phyloP scores from a whole-genome alignment of 1,140 invertebrate species.

The Pectinophora gossypiella region DNA sequence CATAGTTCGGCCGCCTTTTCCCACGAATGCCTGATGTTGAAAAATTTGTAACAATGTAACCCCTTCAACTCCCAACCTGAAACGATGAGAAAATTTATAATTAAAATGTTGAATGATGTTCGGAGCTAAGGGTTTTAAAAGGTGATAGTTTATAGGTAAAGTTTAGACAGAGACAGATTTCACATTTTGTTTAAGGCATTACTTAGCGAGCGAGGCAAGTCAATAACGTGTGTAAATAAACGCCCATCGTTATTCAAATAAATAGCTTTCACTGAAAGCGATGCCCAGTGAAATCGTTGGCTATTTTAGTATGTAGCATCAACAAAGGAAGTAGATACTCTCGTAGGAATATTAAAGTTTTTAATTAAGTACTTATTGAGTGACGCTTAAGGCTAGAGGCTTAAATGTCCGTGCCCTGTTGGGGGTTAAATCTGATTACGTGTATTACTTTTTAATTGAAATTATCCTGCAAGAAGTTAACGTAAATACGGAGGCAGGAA shows the following conservation, averaged over 20 bases:
- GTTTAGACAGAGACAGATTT: too few relatives aligned
- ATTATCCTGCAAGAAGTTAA: too few relatives aligned
- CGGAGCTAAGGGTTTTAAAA: background rate
- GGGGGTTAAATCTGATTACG: too few relatives aligned
- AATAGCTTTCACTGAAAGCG: background rate
- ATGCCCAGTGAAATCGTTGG: background rate
- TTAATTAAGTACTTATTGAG: too few relatives aligned
- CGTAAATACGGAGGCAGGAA: too few relatives aligned
- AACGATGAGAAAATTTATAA: constrained; percentile 63
- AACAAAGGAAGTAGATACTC: too few relatives aligned
- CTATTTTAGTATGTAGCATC: too few relatives aligned
- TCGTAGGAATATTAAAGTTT: too few relatives aligned
- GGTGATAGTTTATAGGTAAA: too few relatives aligned
- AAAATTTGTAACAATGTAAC: constrained; percentile 96
- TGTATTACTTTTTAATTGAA: too few relatives aligned
- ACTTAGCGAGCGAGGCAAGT: background rate
- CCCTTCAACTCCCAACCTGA: constrained; percentile 94
- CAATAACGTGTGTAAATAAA: constrained; percentile 1
- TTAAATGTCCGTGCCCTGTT: too few relatives aligned
- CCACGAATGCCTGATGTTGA: constrained; percentile 96
- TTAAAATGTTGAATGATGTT: background rate
- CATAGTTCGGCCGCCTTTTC: constrained; percentile 95
- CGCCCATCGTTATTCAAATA: background rate
- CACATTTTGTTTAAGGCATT: background rate
- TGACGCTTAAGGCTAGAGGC: too few relatives aligned